Conservation (phyloP, 2,113 vertebrate genomes). For the Lonchura striata region DNA sequence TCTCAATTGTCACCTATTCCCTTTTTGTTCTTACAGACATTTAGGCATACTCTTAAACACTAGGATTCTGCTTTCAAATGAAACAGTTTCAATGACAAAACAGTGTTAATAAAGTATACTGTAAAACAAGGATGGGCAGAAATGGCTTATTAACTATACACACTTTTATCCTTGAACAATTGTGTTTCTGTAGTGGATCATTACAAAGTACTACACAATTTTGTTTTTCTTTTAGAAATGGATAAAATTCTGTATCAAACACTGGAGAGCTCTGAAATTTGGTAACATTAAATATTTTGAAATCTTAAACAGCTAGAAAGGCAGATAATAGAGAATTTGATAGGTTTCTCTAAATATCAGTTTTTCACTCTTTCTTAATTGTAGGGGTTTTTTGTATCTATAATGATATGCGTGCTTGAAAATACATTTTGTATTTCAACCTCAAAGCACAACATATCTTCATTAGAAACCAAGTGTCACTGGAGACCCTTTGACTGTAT, state of each 20-base stretch:
- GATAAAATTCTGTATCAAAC: neutral
- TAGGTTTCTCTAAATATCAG: neutral
- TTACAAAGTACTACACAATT: neutral
- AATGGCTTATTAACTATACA: neutral
- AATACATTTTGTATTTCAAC: neutral
- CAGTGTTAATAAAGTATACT: neutral
- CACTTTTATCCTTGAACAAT: neutral
- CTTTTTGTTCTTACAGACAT: neutral
- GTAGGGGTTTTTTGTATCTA: neutral
- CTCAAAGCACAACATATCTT: neutral
- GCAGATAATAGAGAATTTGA: neutral
- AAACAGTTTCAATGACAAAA: neutral
- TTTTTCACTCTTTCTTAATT: neutral
- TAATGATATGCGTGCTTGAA: neutral
- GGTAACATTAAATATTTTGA: neutral
- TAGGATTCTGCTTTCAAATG: neutral
- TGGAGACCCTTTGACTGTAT: neutral
- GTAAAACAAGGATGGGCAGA: neutral
- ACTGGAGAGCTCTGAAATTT: neutral
- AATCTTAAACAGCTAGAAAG: neutral
- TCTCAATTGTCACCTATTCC: neutral
- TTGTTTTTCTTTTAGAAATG: neutral
- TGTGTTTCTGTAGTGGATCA: neutral
- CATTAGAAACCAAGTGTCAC: neutral
- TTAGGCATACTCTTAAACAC: neutral